Conservation (phyloP, 2,113 vertebrate genomes). For the Periophthalmus modestus region DNA sequence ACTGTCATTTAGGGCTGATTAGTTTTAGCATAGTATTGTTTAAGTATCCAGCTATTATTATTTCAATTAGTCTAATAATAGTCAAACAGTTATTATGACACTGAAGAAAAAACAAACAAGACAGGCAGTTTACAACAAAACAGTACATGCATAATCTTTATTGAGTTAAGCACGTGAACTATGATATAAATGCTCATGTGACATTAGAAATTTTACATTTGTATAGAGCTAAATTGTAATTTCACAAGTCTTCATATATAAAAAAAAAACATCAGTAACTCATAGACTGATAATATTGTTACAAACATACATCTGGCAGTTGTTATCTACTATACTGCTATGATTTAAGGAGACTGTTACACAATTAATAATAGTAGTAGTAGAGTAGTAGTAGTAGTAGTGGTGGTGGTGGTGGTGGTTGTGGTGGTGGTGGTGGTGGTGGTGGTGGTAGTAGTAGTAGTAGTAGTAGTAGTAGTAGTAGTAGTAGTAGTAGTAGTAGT, state of each 20-base stretch:
- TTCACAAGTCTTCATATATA: slow-evolving; percentile 1
- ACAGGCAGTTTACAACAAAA: slow-evolving; percentile 12
- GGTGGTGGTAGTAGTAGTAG: slow-evolving; percentile 11
- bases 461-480: slow-evolving; percentile 2
- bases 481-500: not conserved
- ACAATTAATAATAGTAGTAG: not conserved
- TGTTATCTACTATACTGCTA: not conserved
- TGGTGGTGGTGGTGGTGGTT: not conserved
- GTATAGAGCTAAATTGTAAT: slow-evolving; percentile 4
- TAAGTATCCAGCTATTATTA: too few relatives aligned
- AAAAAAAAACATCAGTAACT: slow-evolving; percentile 5
- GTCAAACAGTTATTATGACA: not conserved
- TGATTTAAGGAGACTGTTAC: slow-evolving; percentile 10
- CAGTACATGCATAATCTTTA: slow-evolving; percentile 44
- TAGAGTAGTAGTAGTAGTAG: not conserved
- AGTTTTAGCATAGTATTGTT: too few relatives aligned
- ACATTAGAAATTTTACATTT: not conserved
- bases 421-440: not conserved
- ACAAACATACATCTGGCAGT: not conserved
- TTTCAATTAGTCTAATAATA: too few relatives aligned
- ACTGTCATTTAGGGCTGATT: too few relatives aligned
- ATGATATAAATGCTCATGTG: not conserved
- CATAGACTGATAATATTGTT: not conserved
- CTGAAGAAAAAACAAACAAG: not conserved
- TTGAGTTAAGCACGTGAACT: not conserved